Conservation (phyloP, 2,113 vertebrate genomes). For the Forbesichthys agassizii region DNA sequence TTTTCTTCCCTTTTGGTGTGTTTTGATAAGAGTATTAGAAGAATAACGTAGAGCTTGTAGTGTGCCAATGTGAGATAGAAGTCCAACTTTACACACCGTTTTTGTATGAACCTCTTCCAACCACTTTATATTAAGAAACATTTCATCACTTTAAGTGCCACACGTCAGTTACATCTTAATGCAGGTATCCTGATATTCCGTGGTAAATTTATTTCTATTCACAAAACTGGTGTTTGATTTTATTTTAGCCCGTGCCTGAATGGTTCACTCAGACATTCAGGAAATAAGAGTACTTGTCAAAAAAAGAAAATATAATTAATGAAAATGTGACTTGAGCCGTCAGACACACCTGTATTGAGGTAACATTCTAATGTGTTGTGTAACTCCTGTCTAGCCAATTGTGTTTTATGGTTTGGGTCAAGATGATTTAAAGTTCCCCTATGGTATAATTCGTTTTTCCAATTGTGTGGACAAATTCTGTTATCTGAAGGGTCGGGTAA, state of each 20-base stretch:
- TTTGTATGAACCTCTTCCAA: constrained; percentile 58
- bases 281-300: neutral
- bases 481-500: too few relatives aligned
- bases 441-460: too few relatives aligned
- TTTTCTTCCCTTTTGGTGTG: constrained; percentile 45
- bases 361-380: constrained; percentile 41
- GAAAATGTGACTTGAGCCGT: constrained; percentile 37
- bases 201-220: constrained; percentile 12
- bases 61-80: constrained; percentile 57
- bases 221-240: constrained; percentile 32
- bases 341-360: constrained; percentile 37
- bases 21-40: constrained; percentile 53
- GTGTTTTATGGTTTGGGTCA: constrained; percentile 50
- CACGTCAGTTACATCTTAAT: constrained; percentile 51
- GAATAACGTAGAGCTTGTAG: constrained; percentile 47
- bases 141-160: constrained; percentile 54
- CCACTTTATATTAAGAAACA: constrained; percentile 59
- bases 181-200: constrained; percentile 10
- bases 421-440: neutral
- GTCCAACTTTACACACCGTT: constrained; percentile 56
- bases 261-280: constrained; percentile 4
- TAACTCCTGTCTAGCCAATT: constrained; percentile 21
- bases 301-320: constrained; percentile 38
- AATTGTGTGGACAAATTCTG: too few relatives aligned
- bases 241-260: constrained; percentile 10